Evolutionary conservation across 2,113 vertebrate genomes (phyloP), one percentile per base, ranked within the genome.

Genomic region (Chascanopsetta lugubris): DNA sequence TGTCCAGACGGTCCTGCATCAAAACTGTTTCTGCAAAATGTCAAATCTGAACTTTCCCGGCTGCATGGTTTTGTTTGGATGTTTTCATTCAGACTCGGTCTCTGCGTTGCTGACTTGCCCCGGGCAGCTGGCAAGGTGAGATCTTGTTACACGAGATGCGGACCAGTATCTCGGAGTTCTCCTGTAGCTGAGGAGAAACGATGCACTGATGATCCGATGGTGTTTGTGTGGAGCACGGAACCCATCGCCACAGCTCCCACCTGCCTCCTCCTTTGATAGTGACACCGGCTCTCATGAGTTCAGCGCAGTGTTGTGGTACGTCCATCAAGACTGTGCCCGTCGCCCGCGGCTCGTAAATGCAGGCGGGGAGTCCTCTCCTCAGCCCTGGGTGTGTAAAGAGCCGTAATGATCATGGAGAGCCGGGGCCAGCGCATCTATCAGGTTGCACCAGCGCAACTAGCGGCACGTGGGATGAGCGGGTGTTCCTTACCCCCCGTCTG

Each of bases 351-450:
- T 46, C 17, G 24, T 53, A 61, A 47, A 51, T 63, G 69, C 4
- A 51, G 48, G 47, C 32, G 47, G n/a, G 30, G 46, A 68, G 53
- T 40, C 59, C 58, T 80, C 27, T 56, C 61, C 56, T 63, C 60
- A 50, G 49, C 69, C 50, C 50, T 0, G 6, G 50, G 18, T 72
- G 48, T 42, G 34, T 34, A 58, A 69, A 67, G 54, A 55, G 45
- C 69, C 64, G 57, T 72, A 72, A 56, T 80, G 67, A 79, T 67
- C 62, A 61, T 40, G 71, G 78, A 74, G 72, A 79, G 62, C 42
- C 8, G 2, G 43, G 60, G 57, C n/a, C 57, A 36, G 24, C 48
- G 69, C 66, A 72, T 75, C 59, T 72, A 57, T 64, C 40, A 18
- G n/a, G 55, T 20, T 60, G 55, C 46, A 51, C 25, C 21, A n/a